Evolutionary conservation across 2,888 invertebrate genomes (phyloP).

Genomic region (Tortricodes alternella): DNA sequence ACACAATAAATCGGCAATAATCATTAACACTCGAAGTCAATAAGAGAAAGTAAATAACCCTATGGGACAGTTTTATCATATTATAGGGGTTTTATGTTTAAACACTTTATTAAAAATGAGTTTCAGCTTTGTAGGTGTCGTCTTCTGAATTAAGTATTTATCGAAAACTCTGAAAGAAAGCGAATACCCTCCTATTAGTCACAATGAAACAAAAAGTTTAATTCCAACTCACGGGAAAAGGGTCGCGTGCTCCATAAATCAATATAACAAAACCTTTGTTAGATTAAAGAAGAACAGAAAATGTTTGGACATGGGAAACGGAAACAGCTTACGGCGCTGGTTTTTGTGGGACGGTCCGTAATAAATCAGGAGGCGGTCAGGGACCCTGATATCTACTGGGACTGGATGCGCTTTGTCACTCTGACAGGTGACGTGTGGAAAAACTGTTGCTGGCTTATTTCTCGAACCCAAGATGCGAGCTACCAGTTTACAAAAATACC

Average conservation of each 20-base stretch:
- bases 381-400: conserved; percentile 27
- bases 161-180: conserved; percentile 1
- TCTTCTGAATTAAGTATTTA: background rate
- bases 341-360: conserved; percentile 54
- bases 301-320: conserved; percentile 45
- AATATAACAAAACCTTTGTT: conserved; percentile 40
- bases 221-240: conserved; percentile 7
- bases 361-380: conserved; percentile 62
- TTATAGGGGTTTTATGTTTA: no score
- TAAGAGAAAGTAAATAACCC: no score
- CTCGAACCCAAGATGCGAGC: no score
- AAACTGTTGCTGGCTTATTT: background rate
- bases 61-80: no score
- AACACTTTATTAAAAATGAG: no score
- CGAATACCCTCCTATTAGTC: conserved; percentile 3
- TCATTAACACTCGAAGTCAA: no score
- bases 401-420: conserved; percentile 8
- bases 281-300: conserved; percentile 45
- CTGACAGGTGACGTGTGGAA: conserved; percentile 1
- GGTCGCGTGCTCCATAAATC: conserved; percentile 35
- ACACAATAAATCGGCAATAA: no score
- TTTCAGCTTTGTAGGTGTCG: no score
- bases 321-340: conserved; percentile 53
- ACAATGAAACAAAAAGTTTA: conserved; percentile 21
- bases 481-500: no score